phyloP scores from a whole-genome alignment of 2,888 invertebrate genomes.

The Isotomurus palustris region DNA sequence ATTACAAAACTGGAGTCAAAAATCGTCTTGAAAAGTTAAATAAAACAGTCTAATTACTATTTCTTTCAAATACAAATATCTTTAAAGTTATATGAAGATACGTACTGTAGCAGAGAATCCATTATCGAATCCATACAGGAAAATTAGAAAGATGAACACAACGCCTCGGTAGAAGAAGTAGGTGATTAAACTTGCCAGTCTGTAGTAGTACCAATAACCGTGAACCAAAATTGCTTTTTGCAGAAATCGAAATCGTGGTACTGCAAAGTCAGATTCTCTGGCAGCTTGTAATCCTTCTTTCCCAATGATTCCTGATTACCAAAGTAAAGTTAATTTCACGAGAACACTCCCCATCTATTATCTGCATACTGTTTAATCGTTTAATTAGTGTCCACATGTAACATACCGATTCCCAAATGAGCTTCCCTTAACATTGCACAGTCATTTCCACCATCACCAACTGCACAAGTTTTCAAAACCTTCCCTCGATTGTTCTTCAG shows the following conservation, averaged over 20 bases:
- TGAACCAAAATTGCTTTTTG: conserved; percentile 81
- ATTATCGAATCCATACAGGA: conserved; percentile 53
- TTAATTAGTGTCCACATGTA: neutral
- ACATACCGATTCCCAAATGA: conserved; percentile 64
- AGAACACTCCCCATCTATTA: neutral
- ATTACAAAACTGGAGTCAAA: conserved; percentile 71
- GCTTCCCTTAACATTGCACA: conserved; percentile 59
- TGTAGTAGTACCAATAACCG: conserved; percentile 83
- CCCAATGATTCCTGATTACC: conserved; percentile 66
- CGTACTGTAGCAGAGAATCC: conserved; percentile 52
- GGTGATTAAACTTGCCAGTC: conserved; percentile 93
- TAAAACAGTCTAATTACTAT: neutral
- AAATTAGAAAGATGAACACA: conserved; percentile 66
- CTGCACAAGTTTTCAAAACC: conserved; percentile 60
- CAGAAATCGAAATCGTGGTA: conserved; percentile 79
- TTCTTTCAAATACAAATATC: neutral
- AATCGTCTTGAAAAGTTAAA: conserved; percentile 56
- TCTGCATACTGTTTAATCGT: neutral
- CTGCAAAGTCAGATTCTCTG: conserved; percentile 93
- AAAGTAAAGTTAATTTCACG: neutral
- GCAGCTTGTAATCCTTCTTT: conserved; percentile 81
- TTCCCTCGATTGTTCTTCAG: conserved; percentile 60
- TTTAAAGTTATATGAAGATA: neutral
- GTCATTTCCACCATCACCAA: conserved; percentile 48
- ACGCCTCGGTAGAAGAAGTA: conserved; percentile 97